Evolutionary conservation across 2,797 vertebrate genomes (phyloP).

Genomic region (Pelochelys cantorii): DNA sequence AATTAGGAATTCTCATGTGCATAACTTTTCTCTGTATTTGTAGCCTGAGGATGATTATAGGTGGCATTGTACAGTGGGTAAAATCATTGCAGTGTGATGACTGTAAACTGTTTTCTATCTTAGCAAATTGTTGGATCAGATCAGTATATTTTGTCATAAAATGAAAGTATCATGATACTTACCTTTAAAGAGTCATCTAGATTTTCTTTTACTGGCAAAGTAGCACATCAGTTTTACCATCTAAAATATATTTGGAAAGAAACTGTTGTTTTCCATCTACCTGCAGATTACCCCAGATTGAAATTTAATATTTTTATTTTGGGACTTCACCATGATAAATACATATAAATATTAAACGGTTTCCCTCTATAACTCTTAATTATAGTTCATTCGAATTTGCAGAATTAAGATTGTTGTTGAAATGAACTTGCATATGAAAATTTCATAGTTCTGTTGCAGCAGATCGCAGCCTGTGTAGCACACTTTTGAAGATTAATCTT

Average conservation of each 20-base stretch:
- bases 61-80: not conserved
- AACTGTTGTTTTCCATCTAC: not conserved
- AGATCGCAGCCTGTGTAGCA: not conserved
- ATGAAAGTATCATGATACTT: not conserved
- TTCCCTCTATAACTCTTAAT: not conserved
- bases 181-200: not conserved
- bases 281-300: not conserved
- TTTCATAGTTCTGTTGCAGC: not conserved
- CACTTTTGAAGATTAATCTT: not conserved
- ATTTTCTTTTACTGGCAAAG: not conserved
- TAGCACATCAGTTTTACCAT: accelerated
- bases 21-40: not conserved
- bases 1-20: accelerated
- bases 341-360: not conserved
- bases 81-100: no score
- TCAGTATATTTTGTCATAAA: not conserved
- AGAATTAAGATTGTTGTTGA: not conserved
- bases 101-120: not conserved
- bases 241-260: not conserved
- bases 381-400: not conserved
- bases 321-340: not conserved
- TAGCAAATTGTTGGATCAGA: not conserved
- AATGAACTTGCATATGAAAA: not conserved
- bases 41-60: not conserved
- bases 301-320: not conserved